Percentiles rank a stretch among this genome's conserved stretches.
phyloP scores from a whole-genome alignment of 1,140 invertebrate species.

The Luehdorfia chinensis region DNA sequence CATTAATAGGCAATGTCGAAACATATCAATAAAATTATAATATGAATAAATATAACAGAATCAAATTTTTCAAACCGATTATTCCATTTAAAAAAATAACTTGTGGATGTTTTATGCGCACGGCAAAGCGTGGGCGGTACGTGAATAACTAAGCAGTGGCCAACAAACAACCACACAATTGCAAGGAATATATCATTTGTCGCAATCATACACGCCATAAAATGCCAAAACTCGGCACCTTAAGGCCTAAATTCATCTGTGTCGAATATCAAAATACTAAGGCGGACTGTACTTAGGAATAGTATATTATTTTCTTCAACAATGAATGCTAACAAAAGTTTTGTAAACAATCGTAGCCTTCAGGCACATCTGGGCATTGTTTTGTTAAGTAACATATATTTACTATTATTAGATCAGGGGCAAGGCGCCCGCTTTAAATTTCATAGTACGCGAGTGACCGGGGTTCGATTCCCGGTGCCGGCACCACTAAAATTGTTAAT shows the following conservation, averaged over 20 bases:
- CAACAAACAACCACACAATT: conserved; percentile 10
- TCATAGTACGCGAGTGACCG: too few relatives aligned
- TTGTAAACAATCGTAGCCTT: conserved; percentile 16
- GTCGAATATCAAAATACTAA: not conserved
- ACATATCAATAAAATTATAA: too few relatives aligned
- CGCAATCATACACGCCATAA: conserved; percentile 5
- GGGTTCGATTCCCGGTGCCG: too few relatives aligned
- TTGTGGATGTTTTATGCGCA: not conserved
- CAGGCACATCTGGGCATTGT: conserved; percentile 11
- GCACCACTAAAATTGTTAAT: too few relatives aligned
- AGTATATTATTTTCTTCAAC: conserved; percentile 14
- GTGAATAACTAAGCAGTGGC: conserved; percentile 9
- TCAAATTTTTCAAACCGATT: too few relatives aligned
- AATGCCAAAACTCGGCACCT: not conserved
- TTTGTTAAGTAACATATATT: not conserved
- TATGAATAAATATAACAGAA: too few relatives aligned
- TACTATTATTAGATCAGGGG: too few relatives aligned
- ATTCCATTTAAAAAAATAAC: too few relatives aligned
- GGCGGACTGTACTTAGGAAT: not conserved
- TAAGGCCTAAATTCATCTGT: conserved; percentile 8
- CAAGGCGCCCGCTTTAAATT: too few relatives aligned
- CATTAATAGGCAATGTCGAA: too few relatives aligned
- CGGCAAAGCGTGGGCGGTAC: not conserved
- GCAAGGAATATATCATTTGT: conserved; percentile 12
- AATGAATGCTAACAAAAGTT: conserved; percentile 15